Percentiles rank a stretch among this genome's conserved stretches.
Conservation (phyloP, 2,888 invertebrate species). For the Drosophila barbarae region DNA sequence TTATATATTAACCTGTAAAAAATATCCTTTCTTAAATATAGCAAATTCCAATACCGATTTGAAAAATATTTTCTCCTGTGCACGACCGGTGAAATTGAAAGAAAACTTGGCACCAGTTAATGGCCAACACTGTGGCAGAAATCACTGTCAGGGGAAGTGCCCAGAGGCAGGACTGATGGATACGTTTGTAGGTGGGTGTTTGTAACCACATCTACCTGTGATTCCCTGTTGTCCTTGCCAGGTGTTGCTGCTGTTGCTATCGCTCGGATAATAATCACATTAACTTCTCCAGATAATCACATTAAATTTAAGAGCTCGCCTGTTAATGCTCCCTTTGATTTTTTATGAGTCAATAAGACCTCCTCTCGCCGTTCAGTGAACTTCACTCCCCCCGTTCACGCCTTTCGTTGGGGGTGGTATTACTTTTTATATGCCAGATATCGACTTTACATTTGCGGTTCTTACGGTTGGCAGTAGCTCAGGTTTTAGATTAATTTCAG, state of each 20-base stretch:
- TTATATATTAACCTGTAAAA: no score
- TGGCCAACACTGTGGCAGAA: conserved; percentile 38
- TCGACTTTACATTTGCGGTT: conserved; percentile 9
- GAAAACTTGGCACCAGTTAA: conserved; percentile 59
- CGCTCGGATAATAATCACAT: conserved; percentile 66
- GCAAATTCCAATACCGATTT: not conserved
- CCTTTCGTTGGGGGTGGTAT: conserved; percentile 11
- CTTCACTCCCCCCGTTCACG: conserved; percentile 14
- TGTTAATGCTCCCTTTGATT: conserved; percentile 39
- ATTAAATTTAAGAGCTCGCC: conserved; percentile 58
- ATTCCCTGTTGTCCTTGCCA: conserved; percentile 24
- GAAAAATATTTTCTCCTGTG: conserved; percentile 5
- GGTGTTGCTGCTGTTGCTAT: conserved; percentile 53
- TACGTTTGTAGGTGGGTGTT: conserved; percentile 42
- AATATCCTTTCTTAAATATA: not conserved
- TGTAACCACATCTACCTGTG: conserved; percentile 24
- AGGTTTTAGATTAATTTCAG: conserved; percentile 54
- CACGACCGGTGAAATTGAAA: conserved; percentile 32
- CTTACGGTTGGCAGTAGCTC: conserved; percentile 14
- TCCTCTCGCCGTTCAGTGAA: conserved; percentile 10
- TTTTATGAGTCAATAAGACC: conserved; percentile 61
- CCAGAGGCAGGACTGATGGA: conserved; percentile 47
- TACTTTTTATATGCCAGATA: not conserved
- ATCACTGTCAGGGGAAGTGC: conserved; percentile 36
- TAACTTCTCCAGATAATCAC: conserved; percentile 68